Base-by-base conservation (phyloP, 2,888 invertebrate species). In the Sphinx pinastri region DNA sequence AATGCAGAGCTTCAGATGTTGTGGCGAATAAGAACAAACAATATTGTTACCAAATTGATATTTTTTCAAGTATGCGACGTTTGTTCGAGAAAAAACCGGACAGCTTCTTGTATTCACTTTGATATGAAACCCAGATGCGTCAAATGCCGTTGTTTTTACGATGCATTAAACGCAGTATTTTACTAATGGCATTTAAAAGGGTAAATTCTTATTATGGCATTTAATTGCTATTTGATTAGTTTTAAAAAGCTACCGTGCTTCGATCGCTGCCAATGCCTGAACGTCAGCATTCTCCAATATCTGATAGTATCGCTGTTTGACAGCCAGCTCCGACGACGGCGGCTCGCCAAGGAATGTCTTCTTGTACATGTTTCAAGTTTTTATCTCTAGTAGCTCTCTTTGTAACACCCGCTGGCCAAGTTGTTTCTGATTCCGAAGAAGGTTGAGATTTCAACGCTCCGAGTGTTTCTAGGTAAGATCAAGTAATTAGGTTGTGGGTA, bases 271-370 rank as follows among this genome's bases (percentile, higher is more conserved):
- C 63, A 63, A 49, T 63, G 63, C 49, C 14, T 49, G 49, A 77
- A 82, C 57, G 70, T 31, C 57, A 57, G 57, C 67, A 47, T 70
- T 67, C 68, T 67, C 55, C 66, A 81, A 79, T 77, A 79, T 77
- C 77, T 77, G 90, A 89, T 90, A 76, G 76, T 86, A 88, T 89
- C 88, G 76, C 67, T 77, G 73, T 77, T 77, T 86, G 88, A 87
- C 87, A 83, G 84, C 76, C 76, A 73, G 72, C 71, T 71, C 71
- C 73, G 71, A 75, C 71, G 75, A 74, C 81, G 81, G 79, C 81
- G 79, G 78, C 78, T 76, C 74, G 74, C 77, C 79, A 75, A 81
- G 75, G 84, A 85, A 87, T 84, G 81, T 76, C 78, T 73, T 75
- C 75, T 75, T 73, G 76, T 74, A 75, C 70, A 75, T 76, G 76